Conservation (phyloP, 2,888 invertebrate genomes). For the Oligia fasciuncula region DNA sequence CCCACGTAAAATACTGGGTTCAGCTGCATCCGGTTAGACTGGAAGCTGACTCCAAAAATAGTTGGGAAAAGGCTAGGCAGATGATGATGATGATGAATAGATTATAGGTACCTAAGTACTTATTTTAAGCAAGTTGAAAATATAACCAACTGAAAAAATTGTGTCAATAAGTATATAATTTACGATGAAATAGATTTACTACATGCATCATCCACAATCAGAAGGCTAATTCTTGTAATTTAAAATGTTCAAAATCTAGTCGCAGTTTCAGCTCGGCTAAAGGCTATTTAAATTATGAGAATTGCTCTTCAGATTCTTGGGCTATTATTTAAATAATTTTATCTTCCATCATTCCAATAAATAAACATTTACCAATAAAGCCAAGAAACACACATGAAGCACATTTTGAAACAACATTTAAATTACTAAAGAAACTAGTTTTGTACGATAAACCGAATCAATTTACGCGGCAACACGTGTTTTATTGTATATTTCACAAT, state of each 20-base stretch:
- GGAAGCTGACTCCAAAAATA: background rate
- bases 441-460: slow-evolving; percentile 54
- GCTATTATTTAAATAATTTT: background rate
- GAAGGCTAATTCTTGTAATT: background rate
- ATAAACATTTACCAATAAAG: slow-evolving; percentile 47
- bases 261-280: too few relatives aligned
- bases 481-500: slow-evolving; percentile 63
- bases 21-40: background rate
- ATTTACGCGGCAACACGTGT: slow-evolving; percentile 45
- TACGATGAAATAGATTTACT: background rate
- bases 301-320: too few relatives aligned
- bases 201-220: background rate
- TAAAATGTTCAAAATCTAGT: too few relatives aligned
- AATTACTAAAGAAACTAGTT: slow-evolving; percentile 48
- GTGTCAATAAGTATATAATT: background rate
- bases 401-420: slow-evolving; percentile 73
- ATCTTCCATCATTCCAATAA: slow-evolving; percentile 5
- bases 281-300: too few relatives aligned
- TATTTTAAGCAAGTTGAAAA: background rate
- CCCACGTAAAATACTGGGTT: background rate
- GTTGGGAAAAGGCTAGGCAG: background rate
- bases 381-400: slow-evolving; percentile 61
- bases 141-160: background rate
- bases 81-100: background rate
- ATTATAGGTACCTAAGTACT: background rate